A percentile compares a stretch with the other conserved stretches of the same genome.
Conservation (phyloP, 2,113 vertebrate genomes). For the Aegotheles bennettii region DNA sequence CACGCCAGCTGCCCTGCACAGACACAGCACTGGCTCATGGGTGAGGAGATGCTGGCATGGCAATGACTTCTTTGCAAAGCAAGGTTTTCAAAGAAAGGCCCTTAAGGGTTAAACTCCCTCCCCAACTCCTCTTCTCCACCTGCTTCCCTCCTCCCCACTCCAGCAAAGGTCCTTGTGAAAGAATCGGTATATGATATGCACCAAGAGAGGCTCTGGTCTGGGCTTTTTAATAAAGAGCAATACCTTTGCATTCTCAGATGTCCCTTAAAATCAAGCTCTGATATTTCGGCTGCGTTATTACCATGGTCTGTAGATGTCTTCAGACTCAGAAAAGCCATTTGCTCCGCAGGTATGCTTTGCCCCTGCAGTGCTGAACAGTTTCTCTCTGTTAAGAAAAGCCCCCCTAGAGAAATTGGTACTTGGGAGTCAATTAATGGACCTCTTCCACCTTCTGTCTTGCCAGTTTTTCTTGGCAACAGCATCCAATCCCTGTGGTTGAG, state of each 20-base stretch:
- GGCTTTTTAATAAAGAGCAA: slow-evolving; percentile 51
- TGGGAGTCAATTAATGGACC: slow-evolving; percentile 11
- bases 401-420: not conserved
- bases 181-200: not conserved
- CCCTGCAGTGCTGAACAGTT: not conserved
- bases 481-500: not conserved
- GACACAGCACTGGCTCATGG: not conserved
- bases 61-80: not conserved
- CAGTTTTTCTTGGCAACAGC: slow-evolving; percentile 46
- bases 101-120: slow-evolving; percentile 32
- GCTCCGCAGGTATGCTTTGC: not conserved
- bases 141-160: not conserved
- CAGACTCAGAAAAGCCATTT: slow-evolving; percentile 27
- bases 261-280: slow-evolving; percentile 39
- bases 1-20: not conserved
- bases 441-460: slow-evolving; percentile 22
- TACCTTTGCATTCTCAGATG: slow-evolving; percentile 44
- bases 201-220: not conserved
- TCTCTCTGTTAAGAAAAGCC: slow-evolving; percentile 19
- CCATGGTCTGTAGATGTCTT: slow-evolving; percentile 23
- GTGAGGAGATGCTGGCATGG: not conserved
- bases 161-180: not conserved
- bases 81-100: not conserved
- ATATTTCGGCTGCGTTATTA: slow-evolving; percentile 26
- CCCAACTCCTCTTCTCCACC: not conserved